A percentile compares a stretch with the other conserved stretches of the same genome.
These are phyloP conservation scores for Dicyrtomina minuta DNA, from an alignment of 2,888 invertebrate species.

Conservation along the genomic window DNA sequence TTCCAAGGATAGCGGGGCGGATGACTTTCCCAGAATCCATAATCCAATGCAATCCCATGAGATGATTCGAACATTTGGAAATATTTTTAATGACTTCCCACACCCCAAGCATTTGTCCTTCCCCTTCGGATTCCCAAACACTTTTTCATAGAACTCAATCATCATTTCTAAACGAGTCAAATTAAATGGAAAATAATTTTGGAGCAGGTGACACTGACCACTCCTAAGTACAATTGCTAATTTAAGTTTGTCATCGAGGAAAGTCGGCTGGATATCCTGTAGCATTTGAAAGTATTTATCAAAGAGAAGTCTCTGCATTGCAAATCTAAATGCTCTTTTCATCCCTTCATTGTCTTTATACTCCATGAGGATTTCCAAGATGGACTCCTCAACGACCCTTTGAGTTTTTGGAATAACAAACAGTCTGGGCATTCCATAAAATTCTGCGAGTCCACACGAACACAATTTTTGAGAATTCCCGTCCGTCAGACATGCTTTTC, in stretches of 20 bases:
- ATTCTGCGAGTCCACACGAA: constrained; percentile 43
- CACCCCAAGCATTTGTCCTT: constrained; percentile 32
- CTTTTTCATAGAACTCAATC: constrained; percentile 11
- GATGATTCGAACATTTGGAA: constrained; percentile 34
- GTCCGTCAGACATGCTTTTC: constrained; percentile 44
- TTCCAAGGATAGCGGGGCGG: not conserved
- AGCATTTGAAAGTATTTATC: constrained; percentile 36
- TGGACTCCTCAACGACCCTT: constrained; percentile 43
- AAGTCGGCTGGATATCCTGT: constrained; percentile 21
- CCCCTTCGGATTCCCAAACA: not conserved
- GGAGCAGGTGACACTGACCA: constrained; percentile 38
- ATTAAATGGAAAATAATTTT: constrained; percentile 24
- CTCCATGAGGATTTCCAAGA: constrained; percentile 34
- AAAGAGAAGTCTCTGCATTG: constrained; percentile 43
- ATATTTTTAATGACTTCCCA: constrained; percentile 17
- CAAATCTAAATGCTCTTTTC: constrained; percentile 36
- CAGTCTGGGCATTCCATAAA: constrained; percentile 36
- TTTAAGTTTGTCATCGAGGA: constrained; percentile 34
- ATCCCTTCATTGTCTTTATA: not conserved
- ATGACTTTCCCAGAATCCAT: constrained; percentile 37
- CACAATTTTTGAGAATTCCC: constrained; percentile 42
- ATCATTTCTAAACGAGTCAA: constrained; percentile 5
- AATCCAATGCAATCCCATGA: constrained; percentile 43
- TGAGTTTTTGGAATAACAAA: constrained; percentile 37
- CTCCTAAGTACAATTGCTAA: constrained; percentile 40